Conservation (phyloP, 2,797 vertebrate genomes). For the Otolemur crassicaudatus region DNA sequence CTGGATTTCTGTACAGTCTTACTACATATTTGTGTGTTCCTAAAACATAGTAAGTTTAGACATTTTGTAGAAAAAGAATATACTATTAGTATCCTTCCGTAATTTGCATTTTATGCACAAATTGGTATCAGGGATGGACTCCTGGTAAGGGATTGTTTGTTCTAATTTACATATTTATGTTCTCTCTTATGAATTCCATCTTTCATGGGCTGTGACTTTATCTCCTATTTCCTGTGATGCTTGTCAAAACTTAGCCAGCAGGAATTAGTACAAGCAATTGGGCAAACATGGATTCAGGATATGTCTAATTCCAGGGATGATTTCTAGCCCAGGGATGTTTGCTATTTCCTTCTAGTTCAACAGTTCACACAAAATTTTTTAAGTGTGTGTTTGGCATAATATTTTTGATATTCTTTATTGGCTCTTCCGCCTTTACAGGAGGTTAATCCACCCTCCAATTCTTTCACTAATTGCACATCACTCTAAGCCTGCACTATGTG, state of each 20-base stretch:
- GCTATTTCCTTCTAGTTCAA: not conserved
- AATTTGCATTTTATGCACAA: not conserved
- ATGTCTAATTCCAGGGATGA: not conserved
- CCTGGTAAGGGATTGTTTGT: not conserved
- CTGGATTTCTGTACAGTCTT: not conserved
- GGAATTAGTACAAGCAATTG: not conserved
- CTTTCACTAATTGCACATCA: not conserved
- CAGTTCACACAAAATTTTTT: not conserved
- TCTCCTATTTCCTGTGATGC: not conserved
- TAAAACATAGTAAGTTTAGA: not conserved
- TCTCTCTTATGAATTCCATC: not conserved
- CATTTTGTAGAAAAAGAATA: not conserved
- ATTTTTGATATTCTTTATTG: not conserved
- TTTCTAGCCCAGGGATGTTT: not conserved
- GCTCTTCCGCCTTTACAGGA: not conserved
- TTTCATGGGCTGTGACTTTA: not conserved
- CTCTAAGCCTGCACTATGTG: not conserved
- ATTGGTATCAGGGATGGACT: not conserved
- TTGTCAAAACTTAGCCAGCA: not conserved
- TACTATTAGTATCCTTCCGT: not conserved
- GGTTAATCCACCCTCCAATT: not conserved
- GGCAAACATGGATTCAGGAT: not conserved
- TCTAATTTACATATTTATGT: not conserved
- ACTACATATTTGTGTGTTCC: not conserved
- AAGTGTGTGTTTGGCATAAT: not conserved